A percentile compares a stretch with the other conserved stretches of the same genome.
Evolutionary conservation across 2,888 invertebrate species (phyloP).

Genomic region (Cryptocephalus moraei): DNA sequence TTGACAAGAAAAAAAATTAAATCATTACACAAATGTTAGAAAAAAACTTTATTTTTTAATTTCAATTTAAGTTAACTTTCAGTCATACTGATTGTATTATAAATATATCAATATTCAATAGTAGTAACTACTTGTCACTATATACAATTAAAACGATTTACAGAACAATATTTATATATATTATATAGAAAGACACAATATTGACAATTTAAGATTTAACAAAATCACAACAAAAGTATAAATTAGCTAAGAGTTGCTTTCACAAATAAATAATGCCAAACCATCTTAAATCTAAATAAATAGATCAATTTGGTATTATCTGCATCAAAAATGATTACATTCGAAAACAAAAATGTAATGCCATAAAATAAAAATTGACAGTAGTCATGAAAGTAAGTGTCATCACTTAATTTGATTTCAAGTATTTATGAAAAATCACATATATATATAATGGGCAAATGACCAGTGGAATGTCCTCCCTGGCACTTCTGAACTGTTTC

Average conservation of each 20-base stretch:
- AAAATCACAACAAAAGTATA: conserved; percentile 21
- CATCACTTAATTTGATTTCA: no score
- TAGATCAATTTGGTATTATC: conserved; percentile 8
- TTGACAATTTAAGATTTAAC: conserved; percentile 16
- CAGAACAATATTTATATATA: conserved; percentile 20
- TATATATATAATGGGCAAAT: no score
- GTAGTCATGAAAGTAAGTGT: no score
- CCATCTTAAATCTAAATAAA: conserved; percentile 5
- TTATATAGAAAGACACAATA: conserved; percentile 18
- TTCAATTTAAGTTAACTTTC: conserved; percentile 30
- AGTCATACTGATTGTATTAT: conserved; percentile 38
- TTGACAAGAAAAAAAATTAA: not conserved
- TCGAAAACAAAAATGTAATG: no score
- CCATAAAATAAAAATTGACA: no score
- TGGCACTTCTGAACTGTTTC: no score
- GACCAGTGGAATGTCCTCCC: no score
- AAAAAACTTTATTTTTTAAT: conserved; percentile 30
- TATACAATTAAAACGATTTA: conserved; percentile 36
- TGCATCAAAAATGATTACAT: not conserved
- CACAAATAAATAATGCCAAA: conserved; percentile 17
- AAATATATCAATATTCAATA: conserved; percentile 40
- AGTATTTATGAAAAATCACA: no score
- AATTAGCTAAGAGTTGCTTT: conserved; percentile 7
- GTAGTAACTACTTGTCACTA: conserved; percentile 34
- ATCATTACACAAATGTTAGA: conserved; percentile 6